Base-by-base conservation (phyloP, 2,797 vertebrate species). In the Pteropus rufus region DNA sequence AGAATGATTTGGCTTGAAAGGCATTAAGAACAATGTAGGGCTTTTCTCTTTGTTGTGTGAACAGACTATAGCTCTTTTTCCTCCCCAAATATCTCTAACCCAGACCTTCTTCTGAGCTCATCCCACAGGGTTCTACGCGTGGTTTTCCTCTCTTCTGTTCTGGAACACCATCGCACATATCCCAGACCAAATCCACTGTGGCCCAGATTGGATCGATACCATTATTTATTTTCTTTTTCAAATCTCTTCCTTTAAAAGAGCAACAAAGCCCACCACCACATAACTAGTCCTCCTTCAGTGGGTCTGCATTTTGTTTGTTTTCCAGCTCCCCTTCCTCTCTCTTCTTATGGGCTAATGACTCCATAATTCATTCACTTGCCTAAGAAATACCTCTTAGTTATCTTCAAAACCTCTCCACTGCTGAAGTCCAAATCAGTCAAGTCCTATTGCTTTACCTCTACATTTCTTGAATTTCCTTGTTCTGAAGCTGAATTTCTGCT, bases 1-100 rank as follows among this genome's bases (percentile, higher is more conserved):
- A 52, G 90, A 92, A 83, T 58, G 70, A 83, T 80, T 83, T 60
- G 75, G 64, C 85, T 86, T 94, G 75, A 80, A 93, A 89, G 64
- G 81, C 76, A 49, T 94, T 94, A 77, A 91, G 92, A 90, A 75
- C 65, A 75, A 39, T 29, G 54, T 49, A 18, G 44, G 54, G 39
- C 24, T 87, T 91, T 96, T 72, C 88, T 76, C 54, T 83, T 75
- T 89, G 26, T 64, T 36, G 0, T 29, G 9, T 91, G 88, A 95
- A 95, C 54, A 44, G 81, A 89, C 54, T 39, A 31, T 29, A 34
- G 65, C 39, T 41, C 21, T 64, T 56, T 58, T 10, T 31, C 54
- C 54, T 56, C 46, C 49, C 36, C 9, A 9, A 65, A 52, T 21
- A 14, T 41, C 36, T 54, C 54, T 64, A 34, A 54, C 21, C n/a